Percentiles rank a stretch among this genome's conserved stretches.
phyloP scores from a whole-genome alignment of 2,888 invertebrate genomes.

The Amblyjoppa fuscipennis region DNA sequence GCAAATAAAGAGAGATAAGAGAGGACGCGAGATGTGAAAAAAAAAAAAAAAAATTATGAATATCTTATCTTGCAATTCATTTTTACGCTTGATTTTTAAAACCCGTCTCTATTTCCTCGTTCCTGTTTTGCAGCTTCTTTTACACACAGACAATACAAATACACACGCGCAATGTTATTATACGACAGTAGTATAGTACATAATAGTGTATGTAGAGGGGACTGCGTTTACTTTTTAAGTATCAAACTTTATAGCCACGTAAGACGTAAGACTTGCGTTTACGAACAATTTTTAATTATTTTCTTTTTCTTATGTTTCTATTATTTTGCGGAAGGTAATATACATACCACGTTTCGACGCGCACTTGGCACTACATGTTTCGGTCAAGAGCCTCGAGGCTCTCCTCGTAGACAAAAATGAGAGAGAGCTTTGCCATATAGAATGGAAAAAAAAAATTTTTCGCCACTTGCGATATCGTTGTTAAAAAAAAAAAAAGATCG shows the following conservation, averaged over 20 bases:
- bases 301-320: background rate
- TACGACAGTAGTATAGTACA: constrained; percentile 50
- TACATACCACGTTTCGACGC: constrained; percentile 12
- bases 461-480: background rate
- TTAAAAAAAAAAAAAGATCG: background rate
- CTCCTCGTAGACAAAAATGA: background rate
- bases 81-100: constrained; percentile 79
- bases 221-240: constrained; percentile 57
- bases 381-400: background rate
- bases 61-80: constrained; percentile 76
- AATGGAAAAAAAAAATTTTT: background rate
- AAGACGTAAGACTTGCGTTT: constrained; percentile 16
- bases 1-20: constrained; percentile 76
- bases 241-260: constrained; percentile 29
- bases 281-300: background rate
- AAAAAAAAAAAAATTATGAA: constrained; percentile 61
- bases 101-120: constrained; percentile 75
- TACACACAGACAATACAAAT: constrained; percentile 29
- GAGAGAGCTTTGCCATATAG: background rate
- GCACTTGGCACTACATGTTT: background rate
- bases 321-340: constrained; percentile 8
- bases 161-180: constrained; percentile 55
- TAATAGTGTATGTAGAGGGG: constrained; percentile 56
- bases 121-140: constrained; percentile 75
- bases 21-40: constrained; percentile 57